phyloP scores from a whole-genome alignment of 2,797 vertebrate species.

The Siniperca scherzeri region DNA sequence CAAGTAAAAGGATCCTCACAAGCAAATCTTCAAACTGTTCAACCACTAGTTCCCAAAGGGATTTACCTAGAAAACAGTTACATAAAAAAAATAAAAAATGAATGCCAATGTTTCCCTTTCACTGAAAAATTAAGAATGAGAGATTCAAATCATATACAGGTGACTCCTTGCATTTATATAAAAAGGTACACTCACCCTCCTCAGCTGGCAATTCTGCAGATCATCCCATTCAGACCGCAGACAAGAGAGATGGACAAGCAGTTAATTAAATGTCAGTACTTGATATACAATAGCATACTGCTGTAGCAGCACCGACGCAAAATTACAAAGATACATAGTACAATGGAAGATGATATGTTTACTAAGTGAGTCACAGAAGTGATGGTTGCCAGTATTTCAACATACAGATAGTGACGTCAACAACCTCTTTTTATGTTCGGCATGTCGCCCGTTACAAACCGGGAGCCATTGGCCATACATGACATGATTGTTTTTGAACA shows the following conservation, averaged over 20 bases:
- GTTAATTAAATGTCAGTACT: conserved; percentile 33
- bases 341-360: neutral
- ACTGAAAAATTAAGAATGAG: neutral
- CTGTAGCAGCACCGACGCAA: neutral
- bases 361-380: neutral
- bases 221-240: conserved; percentile 72
- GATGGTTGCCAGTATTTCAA: conserved; percentile 47
- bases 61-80: conserved; percentile 89
- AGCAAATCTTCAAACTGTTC: conserved; percentile 99
- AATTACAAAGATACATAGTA: neutral
- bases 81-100: neutral
- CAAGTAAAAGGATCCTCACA: conserved; percentile 97
- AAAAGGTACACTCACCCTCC: conserved; percentile 88
- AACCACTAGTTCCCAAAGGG: conserved; percentile 95
- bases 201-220: conserved; percentile 95
- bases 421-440: conserved; percentile 76
- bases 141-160: neutral
- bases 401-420: conserved; percentile 85
- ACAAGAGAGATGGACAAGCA: conserved; percentile 43
- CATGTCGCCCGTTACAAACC: conserved; percentile 51
- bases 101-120: neutral
- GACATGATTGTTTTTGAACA: conserved; percentile 10
- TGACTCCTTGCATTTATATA: neutral
- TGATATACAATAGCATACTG: neutral
- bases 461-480: conserved; percentile 37